These are phyloP conservation scores for Telmatherina bonti DNA, from an alignment of 2,797 vertebrate species.

Conservation along the genomic window DNA sequence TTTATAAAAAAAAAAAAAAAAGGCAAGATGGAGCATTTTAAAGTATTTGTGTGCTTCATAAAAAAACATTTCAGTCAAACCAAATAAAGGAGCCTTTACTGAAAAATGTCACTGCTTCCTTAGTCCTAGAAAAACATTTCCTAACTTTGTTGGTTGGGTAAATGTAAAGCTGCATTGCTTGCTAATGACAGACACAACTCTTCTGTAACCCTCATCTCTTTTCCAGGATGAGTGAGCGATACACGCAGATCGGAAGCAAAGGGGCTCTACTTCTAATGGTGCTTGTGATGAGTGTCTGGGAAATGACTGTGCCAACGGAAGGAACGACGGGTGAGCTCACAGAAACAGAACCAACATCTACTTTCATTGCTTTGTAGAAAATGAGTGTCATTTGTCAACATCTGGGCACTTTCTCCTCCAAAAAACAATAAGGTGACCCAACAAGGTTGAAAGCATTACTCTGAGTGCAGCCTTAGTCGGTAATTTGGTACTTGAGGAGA, in stretches of 20 bases:
- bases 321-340: conserved; percentile 89
- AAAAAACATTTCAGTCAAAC: too few species aligned
- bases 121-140: too few species aligned
- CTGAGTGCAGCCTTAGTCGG: not conserved
- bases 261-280: conserved; percentile 92
- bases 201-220: conserved; percentile 34
- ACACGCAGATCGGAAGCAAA: conserved; percentile 89
- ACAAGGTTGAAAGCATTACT: not conserved
- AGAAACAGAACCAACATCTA: not conserved
- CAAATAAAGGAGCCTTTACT: too few species aligned
- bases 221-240: conserved; percentile 94
- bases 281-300: conserved; percentile 90
- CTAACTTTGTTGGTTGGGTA: too few species aligned
- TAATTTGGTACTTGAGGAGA: not conserved
- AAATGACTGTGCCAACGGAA: conserved; percentile 86
- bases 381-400: conserved; percentile 8
- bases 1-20: too few species aligned
- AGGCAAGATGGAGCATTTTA: not conserved
- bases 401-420: not conserved
- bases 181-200: not conserved
- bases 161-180: not conserved
- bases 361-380: not conserved
- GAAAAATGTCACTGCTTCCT: too few species aligned
- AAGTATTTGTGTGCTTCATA: too few species aligned
- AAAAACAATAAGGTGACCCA: conserved; percentile 1